Base-by-base conservation (phyloP, 2,888 invertebrate species). In the Pandemis cinnamomeana region DNA sequence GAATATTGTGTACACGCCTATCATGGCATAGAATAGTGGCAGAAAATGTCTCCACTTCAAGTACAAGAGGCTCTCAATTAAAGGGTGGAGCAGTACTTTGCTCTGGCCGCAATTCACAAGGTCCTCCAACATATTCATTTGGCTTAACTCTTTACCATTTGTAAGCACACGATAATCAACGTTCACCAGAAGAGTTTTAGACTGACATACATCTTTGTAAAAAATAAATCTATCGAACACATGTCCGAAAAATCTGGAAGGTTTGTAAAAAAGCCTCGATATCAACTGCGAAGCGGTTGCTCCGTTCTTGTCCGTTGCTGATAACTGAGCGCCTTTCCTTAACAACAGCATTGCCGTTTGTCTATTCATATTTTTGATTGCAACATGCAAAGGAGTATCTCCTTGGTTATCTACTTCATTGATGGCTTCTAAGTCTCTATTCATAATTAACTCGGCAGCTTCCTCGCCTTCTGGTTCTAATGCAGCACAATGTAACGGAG, bases 21-120 rank as follows among this genome's bases (percentile, higher is more conserved):
- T 55, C 15, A 71, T 64, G 0, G 15, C 10, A 27, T 51, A 70
- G 2, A 70, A 62, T 0, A 53, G 20, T 11, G 70, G 70, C 13
- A 70, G 42, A 7, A 70, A 62, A 36, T 62, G 42, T 51, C 5
- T 62, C 70, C 61, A 62, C 41, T 70, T 70, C 13, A 62, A 41
- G 51, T 70, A 70, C 15, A 70, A 53, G 5, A 70, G 62, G 8
- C 70, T 70, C 51, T 70, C 70, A 10, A 70, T 62, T 11, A 61
- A 20, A 5, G 70, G 70, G 11, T 70, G 70, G 42, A 53, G 44
- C 15, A 71, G 44, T n/a, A 58, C 20, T 13, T 64, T 58, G 36
- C 55, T 71, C 15, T 46, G 71, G 36, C 58, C 71, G 46, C 55
- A 71, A 10, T 44, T 58, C 42, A 71, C 41, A 27, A 71, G 6